Percentiles rank a stretch among this genome's conserved stretches.
Evolutionary conservation across 2,113 vertebrate genomes (phyloP).

Genomic region (Dipodomys stephensi): DNA sequence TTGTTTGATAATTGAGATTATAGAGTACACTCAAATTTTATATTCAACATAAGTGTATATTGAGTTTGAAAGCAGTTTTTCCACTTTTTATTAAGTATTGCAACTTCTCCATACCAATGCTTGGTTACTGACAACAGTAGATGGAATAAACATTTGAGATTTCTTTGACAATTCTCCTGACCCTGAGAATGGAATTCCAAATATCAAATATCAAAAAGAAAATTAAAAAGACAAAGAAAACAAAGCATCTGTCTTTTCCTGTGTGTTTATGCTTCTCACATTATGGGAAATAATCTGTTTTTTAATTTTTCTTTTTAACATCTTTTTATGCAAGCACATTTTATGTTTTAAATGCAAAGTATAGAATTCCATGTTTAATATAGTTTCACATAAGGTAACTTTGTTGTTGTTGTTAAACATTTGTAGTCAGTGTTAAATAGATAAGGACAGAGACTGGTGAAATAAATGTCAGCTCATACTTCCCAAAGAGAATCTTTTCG

Average conservation of each 20-base stretch:
- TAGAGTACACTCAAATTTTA: background rate
- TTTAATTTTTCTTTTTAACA: background rate
- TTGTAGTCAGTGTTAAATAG: background rate
- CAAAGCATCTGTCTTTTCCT: background rate
- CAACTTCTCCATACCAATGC: background rate
- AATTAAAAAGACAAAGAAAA: background rate
- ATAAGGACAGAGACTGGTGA: background rate
- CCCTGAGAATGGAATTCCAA: background rate
- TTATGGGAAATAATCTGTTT: background rate
- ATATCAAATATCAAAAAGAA: background rate
- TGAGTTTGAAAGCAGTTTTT: background rate
- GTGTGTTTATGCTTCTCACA: background rate
- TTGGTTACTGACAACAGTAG: background rate
- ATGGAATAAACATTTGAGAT: background rate
- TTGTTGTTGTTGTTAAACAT: background rate
- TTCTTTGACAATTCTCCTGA: background rate
- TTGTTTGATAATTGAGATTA: background rate
- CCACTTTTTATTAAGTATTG: background rate
- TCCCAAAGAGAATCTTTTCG: background rate
- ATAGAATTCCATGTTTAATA: background rate
- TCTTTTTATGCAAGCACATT: background rate
- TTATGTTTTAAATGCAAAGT: slow-evolving; percentile 3
- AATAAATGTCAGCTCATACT: background rate
- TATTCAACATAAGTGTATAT: background rate
- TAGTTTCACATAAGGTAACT: background rate